Percentiles rank a stretch among this genome's conserved stretches.
phyloP scores from a whole-genome alignment of 2,888 invertebrate species.

The Tipula vernalis region DNA sequence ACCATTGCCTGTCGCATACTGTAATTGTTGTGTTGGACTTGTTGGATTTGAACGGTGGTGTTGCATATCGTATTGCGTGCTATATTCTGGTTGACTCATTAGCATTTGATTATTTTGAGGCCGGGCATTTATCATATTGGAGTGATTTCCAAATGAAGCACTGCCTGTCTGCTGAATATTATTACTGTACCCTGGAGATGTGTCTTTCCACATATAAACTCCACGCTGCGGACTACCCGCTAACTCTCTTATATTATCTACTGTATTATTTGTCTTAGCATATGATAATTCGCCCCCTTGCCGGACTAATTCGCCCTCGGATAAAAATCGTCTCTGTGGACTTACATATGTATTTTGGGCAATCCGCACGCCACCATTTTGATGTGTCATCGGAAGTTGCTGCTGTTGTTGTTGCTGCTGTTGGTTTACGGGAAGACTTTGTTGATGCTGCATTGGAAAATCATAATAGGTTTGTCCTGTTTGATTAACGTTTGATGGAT shows the following conservation, averaged over 20 bases:
- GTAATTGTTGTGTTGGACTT: conserved; percentile 45
- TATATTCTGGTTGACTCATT: conserved; percentile 27
- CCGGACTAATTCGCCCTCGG: conserved; percentile 68
- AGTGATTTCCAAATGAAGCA: conserved; percentile 12
- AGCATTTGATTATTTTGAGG: not conserved
- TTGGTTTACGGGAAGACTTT: conserved; percentile 32
- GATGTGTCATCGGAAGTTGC: conserved; percentile 21
- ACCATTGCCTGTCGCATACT: conserved; percentile 17
- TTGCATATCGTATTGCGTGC: conserved; percentile 36
- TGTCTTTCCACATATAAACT: conserved; percentile 69
- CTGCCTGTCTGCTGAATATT: conserved; percentile 17
- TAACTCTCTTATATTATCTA: conserved; percentile 77
- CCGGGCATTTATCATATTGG: conserved; percentile 17
- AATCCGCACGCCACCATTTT: conserved; percentile 16
- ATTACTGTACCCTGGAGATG: conserved; percentile 46
- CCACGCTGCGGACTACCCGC: conserved; percentile 78
- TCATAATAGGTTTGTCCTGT: conserved; percentile 35
- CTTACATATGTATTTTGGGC: conserved; percentile 39
- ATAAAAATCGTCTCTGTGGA: conserved; percentile 66
- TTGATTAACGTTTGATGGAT: conserved; percentile 22
- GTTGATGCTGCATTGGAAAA: conserved; percentile 33
- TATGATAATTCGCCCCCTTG: conserved; percentile 49
- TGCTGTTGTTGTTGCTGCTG: conserved; percentile 30
- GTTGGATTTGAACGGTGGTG: conserved; percentile 60
- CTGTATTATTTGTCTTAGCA: conserved; percentile 59